Conservation (phyloP, 2,888 invertebrate species). For the Limnephilus marmoratus region DNA sequence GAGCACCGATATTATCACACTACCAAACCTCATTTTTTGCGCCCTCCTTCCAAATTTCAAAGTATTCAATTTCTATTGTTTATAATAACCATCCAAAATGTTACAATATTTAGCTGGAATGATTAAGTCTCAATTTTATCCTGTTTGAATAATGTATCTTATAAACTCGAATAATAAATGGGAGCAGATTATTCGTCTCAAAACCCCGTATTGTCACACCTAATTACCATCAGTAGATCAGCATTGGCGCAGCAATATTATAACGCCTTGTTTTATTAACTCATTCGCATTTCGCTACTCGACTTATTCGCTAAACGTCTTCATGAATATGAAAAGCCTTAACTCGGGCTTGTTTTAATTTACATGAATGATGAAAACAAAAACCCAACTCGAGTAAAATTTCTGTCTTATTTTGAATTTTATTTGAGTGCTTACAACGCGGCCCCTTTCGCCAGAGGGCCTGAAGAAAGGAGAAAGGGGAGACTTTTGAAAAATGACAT, state of each 20-base stretch:
- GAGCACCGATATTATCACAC: too few species aligned
- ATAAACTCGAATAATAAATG: background rate
- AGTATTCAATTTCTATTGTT: background rate
- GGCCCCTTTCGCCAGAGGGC: background rate
- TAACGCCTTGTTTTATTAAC: constrained; percentile 43
- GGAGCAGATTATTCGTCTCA: background rate
- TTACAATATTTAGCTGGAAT: background rate
- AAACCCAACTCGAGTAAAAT: constrained; percentile 47
- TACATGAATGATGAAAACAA: constrained; percentile 61
- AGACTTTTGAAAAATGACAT: constrained; percentile 55
- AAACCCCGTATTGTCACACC: background rate
- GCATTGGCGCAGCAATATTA: constrained; percentile 8
- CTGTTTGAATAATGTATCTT: background rate
- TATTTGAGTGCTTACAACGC: constrained; percentile 49
- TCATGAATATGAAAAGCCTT: constrained; percentile 59
- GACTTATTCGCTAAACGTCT: constrained; percentile 55
- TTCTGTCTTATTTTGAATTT: constrained; percentile 58
- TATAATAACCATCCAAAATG: background rate
- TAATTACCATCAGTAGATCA: constrained; percentile 31
- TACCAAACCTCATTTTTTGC: too few species aligned
- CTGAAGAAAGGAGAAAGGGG: background rate
- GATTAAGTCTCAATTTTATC: background rate
- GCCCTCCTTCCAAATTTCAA: too few species aligned
- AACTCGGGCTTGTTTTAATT: constrained; percentile 51
- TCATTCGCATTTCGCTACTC: constrained; percentile 30